Conservation (phyloP, 1,140 invertebrate genomes). For the Medauroidea extradentata region DNA sequence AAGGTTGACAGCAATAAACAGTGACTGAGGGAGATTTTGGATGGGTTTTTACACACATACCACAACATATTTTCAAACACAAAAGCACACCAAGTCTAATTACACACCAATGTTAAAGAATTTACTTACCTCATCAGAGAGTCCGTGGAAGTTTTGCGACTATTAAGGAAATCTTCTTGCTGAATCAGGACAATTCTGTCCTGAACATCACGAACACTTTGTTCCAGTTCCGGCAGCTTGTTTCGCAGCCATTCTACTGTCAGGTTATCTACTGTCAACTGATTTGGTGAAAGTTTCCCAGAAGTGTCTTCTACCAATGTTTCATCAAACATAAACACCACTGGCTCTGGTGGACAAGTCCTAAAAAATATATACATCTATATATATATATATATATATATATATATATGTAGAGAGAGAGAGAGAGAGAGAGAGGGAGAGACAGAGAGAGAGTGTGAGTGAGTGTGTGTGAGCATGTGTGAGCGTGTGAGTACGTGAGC, state of each 20-base stretch:
- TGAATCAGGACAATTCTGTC: constrained; percentile 45
- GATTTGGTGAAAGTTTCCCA: constrained; percentile 73
- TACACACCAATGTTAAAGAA: no score
- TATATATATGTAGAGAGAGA: no score
- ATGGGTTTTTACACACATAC: no score
- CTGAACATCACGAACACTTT: constrained; percentile 61
- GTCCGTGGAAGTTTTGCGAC: neutral
- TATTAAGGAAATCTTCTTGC: neutral
- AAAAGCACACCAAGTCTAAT: no score
- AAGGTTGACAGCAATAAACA: no score
- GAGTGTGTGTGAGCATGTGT: no score
- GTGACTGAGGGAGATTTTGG: no score
- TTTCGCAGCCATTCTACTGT: constrained; percentile 81
- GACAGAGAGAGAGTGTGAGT: no score
- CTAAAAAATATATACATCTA: constrained; percentile 52
- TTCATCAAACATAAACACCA: constrained; percentile 78
- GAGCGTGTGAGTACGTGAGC: no score
- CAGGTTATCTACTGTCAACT: constrained; percentile 84
- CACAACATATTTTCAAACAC: no score
- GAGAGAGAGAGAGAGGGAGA: no score
- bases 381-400: no score
- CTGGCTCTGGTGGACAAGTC: constrained; percentile 64
- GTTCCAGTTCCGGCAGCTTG: constrained; percentile 71
- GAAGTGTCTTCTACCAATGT: constrained; percentile 78
- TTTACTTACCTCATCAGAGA: neutral